Evolutionary conservation across 2,113 vertebrate genomes (phyloP).

Genomic region (Crypturellus undulatus): DNA sequence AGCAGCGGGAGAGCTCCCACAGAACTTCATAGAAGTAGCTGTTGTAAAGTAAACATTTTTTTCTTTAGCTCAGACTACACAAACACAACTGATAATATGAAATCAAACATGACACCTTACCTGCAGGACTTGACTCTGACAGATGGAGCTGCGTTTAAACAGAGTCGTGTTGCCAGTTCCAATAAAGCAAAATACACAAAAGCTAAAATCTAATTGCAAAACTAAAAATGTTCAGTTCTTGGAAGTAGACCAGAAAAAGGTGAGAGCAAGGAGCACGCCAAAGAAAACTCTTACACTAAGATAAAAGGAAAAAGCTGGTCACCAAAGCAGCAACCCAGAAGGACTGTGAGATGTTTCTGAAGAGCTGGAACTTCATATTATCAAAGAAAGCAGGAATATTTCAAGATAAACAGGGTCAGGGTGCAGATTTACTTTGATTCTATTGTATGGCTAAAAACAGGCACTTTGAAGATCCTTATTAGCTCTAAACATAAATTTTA

Average conservation of each 20-base stretch:
- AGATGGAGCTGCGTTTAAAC: conserved; percentile 76
- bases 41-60: conserved; percentile 11
- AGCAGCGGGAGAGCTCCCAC: background rate
- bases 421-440: background rate
- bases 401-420: background rate
- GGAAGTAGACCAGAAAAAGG: conserved; percentile 36
- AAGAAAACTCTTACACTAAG: background rate
- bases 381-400: background rate
- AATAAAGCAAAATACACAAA: conserved; percentile 74
- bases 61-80: conserved; percentile 57
- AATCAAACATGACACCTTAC: conserved; percentile 78
- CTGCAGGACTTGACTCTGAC: conserved; percentile 74
- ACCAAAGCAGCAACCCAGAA: background rate
- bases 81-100: conserved; percentile 71
- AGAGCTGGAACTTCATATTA: background rate
- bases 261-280: background rate
- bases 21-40: conserved; percentile 35
- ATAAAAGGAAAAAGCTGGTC: conserved; percentile 19
- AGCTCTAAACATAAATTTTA: background rate
- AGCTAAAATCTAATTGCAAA: conserved; percentile 53
- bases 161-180: conserved; percentile 69
- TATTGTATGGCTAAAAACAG: background rate
- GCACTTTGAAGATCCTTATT: background rate
- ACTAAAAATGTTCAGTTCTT: conserved; percentile 40
- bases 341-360: conserved; percentile 10